Base-by-base conservation (phyloP, 2,888 invertebrate species). In the Lathronympha strigana region DNA sequence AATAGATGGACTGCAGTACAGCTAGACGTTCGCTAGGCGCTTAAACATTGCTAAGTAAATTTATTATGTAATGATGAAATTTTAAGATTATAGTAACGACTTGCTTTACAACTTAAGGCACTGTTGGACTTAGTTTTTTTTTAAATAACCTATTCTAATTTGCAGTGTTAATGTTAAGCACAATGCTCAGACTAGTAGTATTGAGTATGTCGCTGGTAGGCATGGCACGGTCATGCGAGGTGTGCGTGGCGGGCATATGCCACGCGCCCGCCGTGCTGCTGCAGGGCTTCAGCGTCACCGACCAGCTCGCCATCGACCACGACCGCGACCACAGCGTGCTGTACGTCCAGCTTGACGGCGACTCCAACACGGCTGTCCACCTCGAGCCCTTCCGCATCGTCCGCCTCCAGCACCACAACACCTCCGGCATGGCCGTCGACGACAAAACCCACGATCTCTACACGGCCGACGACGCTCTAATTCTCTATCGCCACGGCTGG, bases 281-380 rank as follows among this genome's bases (percentile, higher is more conserved):
- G 1, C 1, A n/a, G 6, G 25, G 40, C 9, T 40, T 40, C 40
- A 8, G n/a, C 38, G 25, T 40, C 38, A n/a, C 40, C 15, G 25
- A 55, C 38, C 40, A 55, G 25, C 25, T 55, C 17, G 54, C 40
- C 54, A 25, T 55, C 40, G 40, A 55, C 40, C 40, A 40, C 23
- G 2, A 55, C 40, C 40, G 40, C 23, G 2, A 4, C 23, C 23
- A 40, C 54, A 13, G 11, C 23, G 38, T 40, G 11, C 40, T 55
- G 3, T 55, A 55, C 54, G 25, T 40, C 9, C 54, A 55, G n/a
- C 23, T 40, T 25, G 23, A 38, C 15, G 3, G 15, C 9, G 15
- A 15, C 28, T 9, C 4, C 50, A 50, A 50, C 50, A 50, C 28
- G 15, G 50, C 40, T 2, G 1, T 17, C 4, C n/a, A 38, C n/a